A percentile compares a stretch with the other conserved stretches of the same genome.
Evolutionary conservation across 2,888 invertebrate genomes (phyloP).

Genomic region (Tethea ocularis): DNA sequence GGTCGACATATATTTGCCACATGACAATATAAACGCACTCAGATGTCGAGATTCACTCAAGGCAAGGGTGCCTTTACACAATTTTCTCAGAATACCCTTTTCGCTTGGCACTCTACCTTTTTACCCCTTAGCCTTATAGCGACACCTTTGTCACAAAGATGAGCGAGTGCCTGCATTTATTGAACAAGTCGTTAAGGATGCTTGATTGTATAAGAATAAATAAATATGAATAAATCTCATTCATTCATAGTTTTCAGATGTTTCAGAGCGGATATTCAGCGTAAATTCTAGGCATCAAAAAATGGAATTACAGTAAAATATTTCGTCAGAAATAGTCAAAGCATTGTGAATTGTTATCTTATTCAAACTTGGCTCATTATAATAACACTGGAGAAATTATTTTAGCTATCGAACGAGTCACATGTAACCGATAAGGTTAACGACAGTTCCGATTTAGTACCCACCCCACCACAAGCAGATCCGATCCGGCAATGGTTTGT

Average conservation of each 20-base stretch:
- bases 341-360: not conserved
- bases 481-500: constrained; percentile 48
- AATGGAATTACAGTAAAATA: not conserved
- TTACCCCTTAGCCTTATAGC: constrained; percentile 46
- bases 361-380: constrained; percentile 48
- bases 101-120: constrained; percentile 60
- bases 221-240: too few relatives aligned
- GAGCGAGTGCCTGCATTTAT: constrained; percentile 64
- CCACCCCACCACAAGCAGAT: constrained; percentile 33
- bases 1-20: constrained; percentile 43
- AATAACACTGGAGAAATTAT: constrained; percentile 38
- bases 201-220: too few relatives aligned
- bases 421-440: constrained; percentile 60
- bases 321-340: not conserved
- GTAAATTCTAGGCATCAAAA: not conserved
- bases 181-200: constrained; percentile 52
- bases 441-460: constrained; percentile 57
- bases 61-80: constrained; percentile 65
- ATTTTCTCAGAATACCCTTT: constrained; percentile 66
- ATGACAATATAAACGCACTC: constrained; percentile 64
- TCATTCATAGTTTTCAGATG: too few relatives aligned
- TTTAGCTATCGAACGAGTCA: constrained; percentile 42
- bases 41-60: constrained; percentile 59
- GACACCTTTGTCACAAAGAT: constrained; percentile 70
- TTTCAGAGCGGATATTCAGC: not conserved